Base-by-base conservation (phyloP, 2,888 invertebrate genomes). In the Seira ritae region DNA sequence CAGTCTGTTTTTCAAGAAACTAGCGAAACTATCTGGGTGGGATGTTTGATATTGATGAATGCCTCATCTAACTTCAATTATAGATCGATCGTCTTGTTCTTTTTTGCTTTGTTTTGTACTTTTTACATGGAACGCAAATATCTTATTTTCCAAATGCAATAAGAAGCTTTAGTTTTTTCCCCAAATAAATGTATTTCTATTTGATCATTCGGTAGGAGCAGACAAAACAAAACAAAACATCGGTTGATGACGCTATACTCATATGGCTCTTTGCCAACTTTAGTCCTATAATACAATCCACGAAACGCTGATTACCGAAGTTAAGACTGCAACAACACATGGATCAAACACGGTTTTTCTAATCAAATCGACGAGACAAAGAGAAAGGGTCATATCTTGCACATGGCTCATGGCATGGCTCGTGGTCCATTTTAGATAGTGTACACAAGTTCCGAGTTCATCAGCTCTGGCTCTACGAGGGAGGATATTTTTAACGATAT, bases 341-440 rank as follows among this genome's bases (percentile, higher is more conserved):
- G 50, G 50, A 50, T n/a, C 50, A 50, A 50, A 15, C 15, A 50
- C 50, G 12, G 50, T 15, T 50, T 50, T 15, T 50, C 2, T 50
- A 12, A n/a, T 50, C 2, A 3, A 50, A 50, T 50, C 50, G 12
- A 50, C 2, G 50, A n/a, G 15, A 50, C 50, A n/a, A 50, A n/a
- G 50, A n/a, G 15, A 50, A 50, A 50, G n/a, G 12, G 50, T n/a
- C 50, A 50, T 50, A 50, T 50, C 17, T 50, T 50, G 6, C 50
- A 50, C 50, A 50, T 50, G 50, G 50, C 50, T 50, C 50, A n/a
- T 50, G 50, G 50, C 50, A 50, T 50, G 50, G 50, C 50, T 50
- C 50, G 3, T 50, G 50, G 50, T 50, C 50, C 50, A n/a, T 50
- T n/a, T n/a, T 50, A 50, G 50, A 50, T 50, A 8, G 17, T 3